phyloP scores from a whole-genome alignment of 2,797 vertebrate genomes.

The Onychomys torridus region DNA sequence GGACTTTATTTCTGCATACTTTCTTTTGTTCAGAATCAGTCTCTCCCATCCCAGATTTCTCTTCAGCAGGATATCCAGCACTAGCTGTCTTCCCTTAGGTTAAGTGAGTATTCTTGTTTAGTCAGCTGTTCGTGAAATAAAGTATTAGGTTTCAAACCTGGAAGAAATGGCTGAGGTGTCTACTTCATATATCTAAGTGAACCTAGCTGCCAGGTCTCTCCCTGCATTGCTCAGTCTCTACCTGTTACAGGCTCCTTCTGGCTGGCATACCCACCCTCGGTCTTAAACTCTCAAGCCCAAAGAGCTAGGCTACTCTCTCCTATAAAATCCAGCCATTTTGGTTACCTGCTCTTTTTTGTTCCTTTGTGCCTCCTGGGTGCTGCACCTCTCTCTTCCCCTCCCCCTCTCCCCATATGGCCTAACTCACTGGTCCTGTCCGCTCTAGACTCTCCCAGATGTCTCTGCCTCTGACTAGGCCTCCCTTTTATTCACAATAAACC shows the following conservation, averaged over 20 bases:
- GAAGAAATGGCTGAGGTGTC: neutral
- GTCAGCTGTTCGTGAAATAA: slow-evolving; percentile 4
- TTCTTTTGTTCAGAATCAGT: neutral
- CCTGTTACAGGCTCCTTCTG: neutral
- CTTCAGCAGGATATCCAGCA: neutral
- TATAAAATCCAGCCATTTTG: neutral
- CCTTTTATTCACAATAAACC: neutral
- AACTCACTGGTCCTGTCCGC: neutral
- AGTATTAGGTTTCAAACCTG: neutral
- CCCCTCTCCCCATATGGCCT: neutral
- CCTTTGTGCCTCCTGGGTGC: neutral
- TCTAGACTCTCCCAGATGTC: neutral
- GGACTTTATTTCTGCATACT: neutral
- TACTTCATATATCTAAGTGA: neutral
- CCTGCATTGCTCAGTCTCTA: neutral
- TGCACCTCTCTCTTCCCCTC: neutral
- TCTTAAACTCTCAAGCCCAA: neutral
- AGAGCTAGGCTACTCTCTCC: neutral
- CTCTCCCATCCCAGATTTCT: neutral
- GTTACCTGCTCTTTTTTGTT: neutral
- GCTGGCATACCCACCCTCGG: neutral
- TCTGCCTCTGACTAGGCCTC: neutral
- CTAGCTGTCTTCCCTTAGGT: neutral
- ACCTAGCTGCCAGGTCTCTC: neutral
- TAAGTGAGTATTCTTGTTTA: neutral